These are phyloP conservation scores for Leptonema lineaticorne DNA, from an alignment of 1,140 invertebrate genomes.

Conservation along the genomic window DNA sequence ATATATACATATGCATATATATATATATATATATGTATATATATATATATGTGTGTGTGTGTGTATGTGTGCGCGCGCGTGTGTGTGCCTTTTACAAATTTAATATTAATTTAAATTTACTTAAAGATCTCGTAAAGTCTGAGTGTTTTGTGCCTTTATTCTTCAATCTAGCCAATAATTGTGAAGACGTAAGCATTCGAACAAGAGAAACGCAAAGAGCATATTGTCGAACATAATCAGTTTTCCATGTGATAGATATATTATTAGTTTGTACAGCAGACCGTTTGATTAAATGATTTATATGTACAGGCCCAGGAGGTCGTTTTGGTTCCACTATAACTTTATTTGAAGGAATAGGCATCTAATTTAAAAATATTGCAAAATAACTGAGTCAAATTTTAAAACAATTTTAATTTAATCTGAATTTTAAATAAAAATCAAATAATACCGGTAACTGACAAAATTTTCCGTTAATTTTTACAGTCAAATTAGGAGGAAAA, in stretches of 20 bases:
- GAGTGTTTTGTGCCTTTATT: constrained; percentile 75
- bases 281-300: constrained; percentile 80
- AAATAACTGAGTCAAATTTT: not conserved
- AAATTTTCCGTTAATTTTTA: constrained; percentile 85
- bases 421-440: not conserved
- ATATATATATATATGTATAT: too few species aligned
- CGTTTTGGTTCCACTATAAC: constrained; percentile 90
- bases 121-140: constrained; percentile 79
- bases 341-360: constrained; percentile 92
- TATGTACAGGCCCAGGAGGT: constrained; percentile 87
- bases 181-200: constrained; percentile 72
- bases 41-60: too few species aligned
- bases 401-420: not conserved
- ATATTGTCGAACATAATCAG: constrained; percentile 75
- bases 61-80: too few species aligned
- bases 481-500: constrained; percentile 83
- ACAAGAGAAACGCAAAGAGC: constrained; percentile 79
- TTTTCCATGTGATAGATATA: constrained; percentile 76
- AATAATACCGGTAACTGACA: constrained; percentile 84
- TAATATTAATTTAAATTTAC: constrained; percentile 59
- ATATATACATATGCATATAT: too few species aligned
- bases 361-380: constrained; percentile 57
- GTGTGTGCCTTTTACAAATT: too few species aligned
- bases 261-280: constrained; percentile 77
- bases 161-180: constrained; percentile 75